Base-by-base conservation (phyloP, 2,888 invertebrate species). In the Antitype chi region DNA sequence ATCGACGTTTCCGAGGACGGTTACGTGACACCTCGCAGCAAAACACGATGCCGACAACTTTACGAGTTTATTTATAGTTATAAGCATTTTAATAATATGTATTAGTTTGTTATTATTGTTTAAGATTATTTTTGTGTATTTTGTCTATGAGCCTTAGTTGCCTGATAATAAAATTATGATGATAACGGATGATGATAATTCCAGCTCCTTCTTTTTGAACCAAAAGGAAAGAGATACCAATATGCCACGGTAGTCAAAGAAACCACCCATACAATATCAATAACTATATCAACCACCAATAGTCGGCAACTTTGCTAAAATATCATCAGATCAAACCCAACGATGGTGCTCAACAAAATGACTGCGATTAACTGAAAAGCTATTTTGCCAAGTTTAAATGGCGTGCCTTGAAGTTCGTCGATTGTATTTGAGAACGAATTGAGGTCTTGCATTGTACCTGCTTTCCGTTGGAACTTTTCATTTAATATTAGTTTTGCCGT, bases 281-380 rank as follows among this genome's bases (percentile, higher is more conserved):
- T 62, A 80, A 78, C 63, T 84, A 77, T 73, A 74, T 70, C 64
- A 79, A 74, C 63, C 59, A 74, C 62, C 38, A 43, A 49, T 62
- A 75, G 77, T 77, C 60, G 28, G 70, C 55, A 84, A 82, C 74
- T 93, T 92, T 78, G 88, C 92, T 92, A 91, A 93, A 94, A 93
- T 91, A 93, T 91, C 92, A 93, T 93, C 92, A 92, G 90, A 87
- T 88, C 85, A 91, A 94, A 92, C 90, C 90, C 92, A 89, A 91
- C 88, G 87, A 90, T 90, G 93, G 93, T 91, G 90, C 92, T 94
- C 92, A 82, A 91, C 90, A 89, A 94, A 96, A 96, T 93, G 94
- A 94, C 94, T 92, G 88, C 94, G 93, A 95, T 96, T 96, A 95
- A 94, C 93, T 94, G 91, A 91, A 94, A 94, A 94, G 94, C 94